phyloP scores from a whole-genome alignment of 2,888 invertebrate species.

The Minunthozetes semirufus region DNA sequence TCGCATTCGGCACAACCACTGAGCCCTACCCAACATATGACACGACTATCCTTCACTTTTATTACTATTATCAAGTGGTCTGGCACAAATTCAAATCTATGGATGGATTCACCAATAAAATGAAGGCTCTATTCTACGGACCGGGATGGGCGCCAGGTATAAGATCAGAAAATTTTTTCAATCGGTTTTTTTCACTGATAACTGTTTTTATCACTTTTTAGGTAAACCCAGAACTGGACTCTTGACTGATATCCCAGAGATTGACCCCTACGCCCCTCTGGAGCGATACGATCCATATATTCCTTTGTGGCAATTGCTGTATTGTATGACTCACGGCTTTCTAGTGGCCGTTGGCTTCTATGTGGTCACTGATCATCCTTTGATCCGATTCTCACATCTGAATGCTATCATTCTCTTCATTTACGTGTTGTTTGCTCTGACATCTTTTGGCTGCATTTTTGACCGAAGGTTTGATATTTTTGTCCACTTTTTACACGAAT shows the following conservation, averaged over 20 bases:
- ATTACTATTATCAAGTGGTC: conserved; percentile 63
- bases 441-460: conserved; percentile 33
- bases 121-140: conserved; percentile 68
- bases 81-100: conserved; percentile 57
- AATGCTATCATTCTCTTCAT: conserved; percentile 3
- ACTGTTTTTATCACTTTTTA: neutral
- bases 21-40: conserved; percentile 73
- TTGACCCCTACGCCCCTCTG: neutral
- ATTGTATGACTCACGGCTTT: conserved; percentile 23
- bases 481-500: neutral
- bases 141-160: conserved; percentile 83
- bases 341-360: conserved; percentile 28
- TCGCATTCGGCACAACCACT: conserved; percentile 72
- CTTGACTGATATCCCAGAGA: conserved; percentile 12
- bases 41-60: conserved; percentile 61
- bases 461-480: conserved; percentile 24
- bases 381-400: conserved; percentile 20
- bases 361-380: conserved; percentile 31
- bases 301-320: conserved; percentile 13
- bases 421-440: conserved; percentile 28
- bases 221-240: conserved; percentile 27
- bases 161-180: too few species aligned
- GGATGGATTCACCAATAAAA: conserved; percentile 54
- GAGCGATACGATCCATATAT: conserved; percentile 26
- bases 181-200: too few species aligned